Conservation (phyloP, 1,140 invertebrate genomes). For the Neodiprion lecontei region DNA sequence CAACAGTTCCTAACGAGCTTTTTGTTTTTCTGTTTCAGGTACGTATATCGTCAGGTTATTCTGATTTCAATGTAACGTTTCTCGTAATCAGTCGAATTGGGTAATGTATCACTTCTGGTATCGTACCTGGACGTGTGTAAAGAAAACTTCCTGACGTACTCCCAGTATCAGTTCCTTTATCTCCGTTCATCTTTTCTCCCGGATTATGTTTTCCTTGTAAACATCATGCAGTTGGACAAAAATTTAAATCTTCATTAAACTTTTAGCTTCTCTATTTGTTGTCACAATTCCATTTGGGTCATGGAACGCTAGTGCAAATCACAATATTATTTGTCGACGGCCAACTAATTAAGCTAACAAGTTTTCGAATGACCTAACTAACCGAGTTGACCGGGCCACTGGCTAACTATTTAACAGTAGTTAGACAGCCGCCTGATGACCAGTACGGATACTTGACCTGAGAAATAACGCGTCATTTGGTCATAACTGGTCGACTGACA, state of each 20-base stretch:
- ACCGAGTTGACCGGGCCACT: neutral
- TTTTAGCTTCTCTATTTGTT: neutral
- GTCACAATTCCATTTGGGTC: too few relatives aligned
- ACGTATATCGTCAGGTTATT: too few relatives aligned
- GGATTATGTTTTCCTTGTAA: neutral
- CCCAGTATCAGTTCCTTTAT: neutral
- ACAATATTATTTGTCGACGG: neutral
- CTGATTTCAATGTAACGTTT: too few relatives aligned
- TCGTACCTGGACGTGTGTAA: too few relatives aligned
- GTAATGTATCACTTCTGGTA: too few relatives aligned
- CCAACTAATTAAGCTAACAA: neutral
- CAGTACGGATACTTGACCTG: neutral
- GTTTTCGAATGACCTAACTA: neutral
- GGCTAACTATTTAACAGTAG: constrained; percentile 3
- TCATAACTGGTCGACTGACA: neutral
- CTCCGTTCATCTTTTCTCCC: neutral
- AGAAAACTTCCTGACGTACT: too few relatives aligned
- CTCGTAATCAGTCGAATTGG: too few relatives aligned
- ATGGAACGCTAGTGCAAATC: too few relatives aligned
- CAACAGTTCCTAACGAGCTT: too few relatives aligned
- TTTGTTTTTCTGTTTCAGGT: too few relatives aligned
- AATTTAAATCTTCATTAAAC: neutral
- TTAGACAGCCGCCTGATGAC: neutral
- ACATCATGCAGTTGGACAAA: neutral
- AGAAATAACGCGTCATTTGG: neutral